Evolutionary conservation across 2,888 invertebrate genomes (phyloP), one percentile per base, ranked within the genome.

Genomic region (Notocelia uddmanniana): DNA sequence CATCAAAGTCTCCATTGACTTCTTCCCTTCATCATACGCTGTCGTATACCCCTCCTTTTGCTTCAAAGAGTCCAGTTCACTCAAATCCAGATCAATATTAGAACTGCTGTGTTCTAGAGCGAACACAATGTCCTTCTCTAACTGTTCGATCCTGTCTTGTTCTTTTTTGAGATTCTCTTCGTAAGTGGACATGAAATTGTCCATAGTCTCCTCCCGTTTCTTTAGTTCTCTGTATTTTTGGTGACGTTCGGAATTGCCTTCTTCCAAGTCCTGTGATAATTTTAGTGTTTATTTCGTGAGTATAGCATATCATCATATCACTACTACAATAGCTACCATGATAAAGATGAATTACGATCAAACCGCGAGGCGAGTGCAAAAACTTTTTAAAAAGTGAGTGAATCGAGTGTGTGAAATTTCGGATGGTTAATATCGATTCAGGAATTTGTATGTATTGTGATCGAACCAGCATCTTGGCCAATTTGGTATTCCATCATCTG

Each of bases 151-250:
- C 79, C 95, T 95, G 13, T 95, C 94, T 74, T 94, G 87, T 86
- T 97, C 97, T 52, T 95, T 94, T 9, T 90, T 91, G 74, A 96
- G 95, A 73, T 92, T 95, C 41, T 95, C 94, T 76, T 96, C 96
- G 80, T 95, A 96, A 0, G 94, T 93, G 0, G 94, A 89, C 89
- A 97, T 94, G 80, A 97, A 97, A 19, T 95, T 91, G 78, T 97
- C 97, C 95, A 98, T 97, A 0, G 96, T 96, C 86, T 97, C 96
- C 84, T 97, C 98, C 64, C 97, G 94, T 79, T 96, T 96, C 79
- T 96, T 96, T 62, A 97, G 86, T 81, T 98, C 97, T 54, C 96
- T 95, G 82, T 97, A 97, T 84, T 97, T 97, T 75, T 96, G 95
- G 79, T 96, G 96, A 45, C 96, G 95, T 78, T 97, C 97, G 0